Conservation (phyloP, 2,888 invertebrate species). For the Pandemis corylana region DNA sequence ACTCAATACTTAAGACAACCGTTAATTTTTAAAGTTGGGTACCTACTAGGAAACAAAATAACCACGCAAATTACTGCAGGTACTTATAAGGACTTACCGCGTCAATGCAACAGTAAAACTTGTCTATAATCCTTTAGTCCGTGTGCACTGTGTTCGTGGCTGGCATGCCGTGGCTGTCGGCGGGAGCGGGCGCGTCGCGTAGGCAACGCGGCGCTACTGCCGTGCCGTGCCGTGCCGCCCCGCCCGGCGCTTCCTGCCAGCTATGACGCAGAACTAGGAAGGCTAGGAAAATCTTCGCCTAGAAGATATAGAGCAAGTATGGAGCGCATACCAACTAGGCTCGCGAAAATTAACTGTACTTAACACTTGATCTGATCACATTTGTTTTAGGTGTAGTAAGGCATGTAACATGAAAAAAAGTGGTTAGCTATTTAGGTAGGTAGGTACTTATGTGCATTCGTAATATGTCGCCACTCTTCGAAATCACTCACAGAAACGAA, state of each 20-base stretch:
- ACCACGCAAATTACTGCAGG: not conserved
- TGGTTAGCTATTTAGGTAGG: too few species aligned
- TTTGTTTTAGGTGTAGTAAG: too few species aligned
- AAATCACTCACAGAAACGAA: too few species aligned
- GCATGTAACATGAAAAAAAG: too few species aligned
- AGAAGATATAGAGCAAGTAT: not conserved
- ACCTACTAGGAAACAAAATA: not conserved
- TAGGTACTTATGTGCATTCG: too few species aligned
- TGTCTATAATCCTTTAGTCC: conserved; percentile 22
- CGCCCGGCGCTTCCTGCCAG: conserved; percentile 42
- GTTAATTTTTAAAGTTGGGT: not conserved
- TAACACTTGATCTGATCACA: too few species aligned
- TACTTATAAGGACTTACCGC: conserved; percentile 16
- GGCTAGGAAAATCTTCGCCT: conserved; percentile 34
- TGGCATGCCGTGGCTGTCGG: conserved; percentile 37
- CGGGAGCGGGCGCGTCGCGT: conserved; percentile 65
- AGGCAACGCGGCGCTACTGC: conserved; percentile 74
- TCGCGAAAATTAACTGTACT: not conserved
- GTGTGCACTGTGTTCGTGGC: conserved; percentile 16
- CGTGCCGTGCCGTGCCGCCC: conserved; percentile 43
- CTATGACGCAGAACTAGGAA: conserved; percentile 48
- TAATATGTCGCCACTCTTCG: too few species aligned
- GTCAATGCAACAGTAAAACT: conserved; percentile 11
- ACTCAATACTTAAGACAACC: not conserved
- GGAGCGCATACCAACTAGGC: not conserved